Conservation (phyloP, 1,140 invertebrate species). For the Palaemon carinicauda region DNA sequence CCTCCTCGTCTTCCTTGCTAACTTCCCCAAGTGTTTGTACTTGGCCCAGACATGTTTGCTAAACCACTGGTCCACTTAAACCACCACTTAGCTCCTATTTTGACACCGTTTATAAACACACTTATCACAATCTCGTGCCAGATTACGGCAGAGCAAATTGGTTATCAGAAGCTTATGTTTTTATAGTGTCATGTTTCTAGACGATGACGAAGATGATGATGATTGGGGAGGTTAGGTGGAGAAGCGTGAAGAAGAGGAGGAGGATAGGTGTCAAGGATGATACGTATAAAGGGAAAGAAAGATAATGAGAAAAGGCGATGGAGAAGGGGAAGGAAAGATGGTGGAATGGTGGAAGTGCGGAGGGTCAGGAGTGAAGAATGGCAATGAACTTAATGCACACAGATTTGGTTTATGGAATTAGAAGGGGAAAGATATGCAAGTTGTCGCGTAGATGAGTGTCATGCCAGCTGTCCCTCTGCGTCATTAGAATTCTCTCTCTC, state of each 20-base stretch:
- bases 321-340: background rate
- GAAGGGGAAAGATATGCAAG: too few species aligned
- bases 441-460: too few species aligned
- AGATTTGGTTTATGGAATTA: too few species aligned
- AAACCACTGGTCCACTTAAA: constrained; percentile 34
- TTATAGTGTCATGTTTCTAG: too few species aligned
- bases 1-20: too few species aligned
- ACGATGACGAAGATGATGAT: background rate
- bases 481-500: too few species aligned
- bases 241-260: background rate
- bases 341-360: background rate
- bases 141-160: background rate
- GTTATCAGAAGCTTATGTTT: background rate
- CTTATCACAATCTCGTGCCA: constrained; percentile 5
- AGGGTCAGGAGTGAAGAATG: background rate
- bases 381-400: background rate
- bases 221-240: background rate
- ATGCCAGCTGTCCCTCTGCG: too few species aligned
- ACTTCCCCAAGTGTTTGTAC: constrained; percentile 15
- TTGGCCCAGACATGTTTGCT: constrained; percentile 17
- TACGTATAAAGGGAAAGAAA: background rate
- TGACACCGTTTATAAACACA: constrained; percentile 32
- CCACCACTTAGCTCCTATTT: constrained; percentile 33
- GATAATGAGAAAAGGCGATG: background rate
- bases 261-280: background rate